Conservation (phyloP, 2,113 vertebrate genomes). For the Spea multiplicata region DNA sequence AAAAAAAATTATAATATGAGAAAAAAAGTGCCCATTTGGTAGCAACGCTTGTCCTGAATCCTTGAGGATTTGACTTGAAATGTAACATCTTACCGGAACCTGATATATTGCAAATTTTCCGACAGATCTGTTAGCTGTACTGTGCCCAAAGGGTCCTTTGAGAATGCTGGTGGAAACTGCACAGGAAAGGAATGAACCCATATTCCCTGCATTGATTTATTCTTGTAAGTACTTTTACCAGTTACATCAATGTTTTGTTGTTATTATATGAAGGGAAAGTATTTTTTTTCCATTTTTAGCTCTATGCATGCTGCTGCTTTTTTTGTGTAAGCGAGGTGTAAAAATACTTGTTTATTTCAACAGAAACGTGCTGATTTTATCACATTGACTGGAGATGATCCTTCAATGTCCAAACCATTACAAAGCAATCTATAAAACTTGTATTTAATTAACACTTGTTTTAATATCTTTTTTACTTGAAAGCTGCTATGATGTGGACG, state of each 20-base stretch:
- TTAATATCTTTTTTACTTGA: slow-evolving; percentile 10
- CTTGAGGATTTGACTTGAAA: not conserved
- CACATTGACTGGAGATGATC: too few species aligned
- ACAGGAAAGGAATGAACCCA: slow-evolving; percentile 95
- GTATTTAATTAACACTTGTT: not conserved
- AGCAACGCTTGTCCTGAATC: not conserved
- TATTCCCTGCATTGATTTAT: slow-evolving; percentile 96
- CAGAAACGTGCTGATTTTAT: too few species aligned
- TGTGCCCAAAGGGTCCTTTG: slow-evolving; percentile 89
- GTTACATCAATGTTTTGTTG: too few species aligned
- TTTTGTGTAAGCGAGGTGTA: too few species aligned
- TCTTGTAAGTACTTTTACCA: slow-evolving; percentile 79
- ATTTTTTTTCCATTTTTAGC: too few species aligned
- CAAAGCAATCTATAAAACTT: too few species aligned
- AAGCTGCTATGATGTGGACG: slow-evolving; percentile 96
- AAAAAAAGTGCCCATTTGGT: too few species aligned
- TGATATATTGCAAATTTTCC: slow-evolving; percentile 47
- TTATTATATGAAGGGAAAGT: too few species aligned
- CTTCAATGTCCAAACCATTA: too few species aligned
- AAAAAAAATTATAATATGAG: too few species aligned
- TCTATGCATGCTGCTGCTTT: too few species aligned
- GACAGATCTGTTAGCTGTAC: slow-evolving; percentile 90
- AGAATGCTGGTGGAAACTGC: slow-evolving; percentile 95
- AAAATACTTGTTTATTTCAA: too few species aligned
- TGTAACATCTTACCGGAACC: not conserved